Conservation (phyloP, 2,888 invertebrate genomes). For the Drosophila koepferae region DNA sequence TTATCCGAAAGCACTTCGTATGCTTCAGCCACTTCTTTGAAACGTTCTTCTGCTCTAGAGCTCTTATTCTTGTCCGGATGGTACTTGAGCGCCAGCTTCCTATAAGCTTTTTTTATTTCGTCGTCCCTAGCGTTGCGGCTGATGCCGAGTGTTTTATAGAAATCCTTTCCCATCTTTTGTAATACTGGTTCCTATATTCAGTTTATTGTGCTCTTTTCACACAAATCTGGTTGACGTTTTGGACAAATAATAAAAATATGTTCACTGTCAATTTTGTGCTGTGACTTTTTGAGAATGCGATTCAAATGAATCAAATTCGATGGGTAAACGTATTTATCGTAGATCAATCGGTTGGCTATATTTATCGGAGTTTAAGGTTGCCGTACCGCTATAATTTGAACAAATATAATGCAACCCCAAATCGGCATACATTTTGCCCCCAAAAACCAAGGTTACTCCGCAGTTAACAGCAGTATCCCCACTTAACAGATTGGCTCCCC, state of each 20-base stretch:
- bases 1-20: slow-evolving; percentile 98
- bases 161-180: slow-evolving; percentile 96
- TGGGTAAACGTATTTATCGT: neutral
- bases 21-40: slow-evolving; percentile 98
- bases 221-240: slow-evolving; percentile 3
- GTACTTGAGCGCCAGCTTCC: slow-evolving; percentile 97
- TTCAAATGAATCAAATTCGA: neutral
- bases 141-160: slow-evolving; percentile 96
- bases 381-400: neutral
- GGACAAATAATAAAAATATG: neutral
- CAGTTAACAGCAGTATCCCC: slow-evolving; percentile 17
- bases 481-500: slow-evolving; percentile 28
- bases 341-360: slow-evolving; percentile 1
- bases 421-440: neutral
- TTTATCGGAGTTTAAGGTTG: neutral
- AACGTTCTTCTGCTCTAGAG: slow-evolving; percentile 96
- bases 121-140: slow-evolving; percentile 94
- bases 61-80: slow-evolving; percentile 99
- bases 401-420: neutral
- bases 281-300: neutral
- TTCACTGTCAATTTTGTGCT: neutral
- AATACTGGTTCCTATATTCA: neutral
- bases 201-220: slow-evolving; percentile 3
- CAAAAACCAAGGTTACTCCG: slow-evolving; percentile 5
- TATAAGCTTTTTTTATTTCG: slow-evolving; percentile 98